A percentile compares a stretch with the other conserved stretches of the same genome.
Evolutionary conservation across 2,888 invertebrate species (phyloP).

Genomic region (Pristionchus mayeri): DNA sequence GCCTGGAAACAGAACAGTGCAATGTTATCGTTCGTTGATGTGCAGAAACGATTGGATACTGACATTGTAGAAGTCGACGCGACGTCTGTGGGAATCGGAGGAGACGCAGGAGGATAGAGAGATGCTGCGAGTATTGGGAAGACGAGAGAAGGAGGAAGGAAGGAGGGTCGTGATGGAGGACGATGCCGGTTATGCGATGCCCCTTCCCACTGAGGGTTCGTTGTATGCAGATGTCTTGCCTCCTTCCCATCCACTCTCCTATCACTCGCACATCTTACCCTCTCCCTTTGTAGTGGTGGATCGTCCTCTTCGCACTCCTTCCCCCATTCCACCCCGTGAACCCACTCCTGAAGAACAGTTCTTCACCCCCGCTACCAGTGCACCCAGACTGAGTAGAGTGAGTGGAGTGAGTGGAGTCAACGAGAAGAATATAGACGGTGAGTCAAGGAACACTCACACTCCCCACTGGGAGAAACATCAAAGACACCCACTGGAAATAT

Average conservation of each 20-base stretch:
- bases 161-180: slow-evolving; percentile 23
- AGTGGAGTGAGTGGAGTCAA: neutral
- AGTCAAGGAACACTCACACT: no score
- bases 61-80: slow-evolving; percentile 1
- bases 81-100: slow-evolving; percentile 26
- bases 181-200: slow-evolving; percentile 40
- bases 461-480: no score
- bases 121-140: neutral
- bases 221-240: neutral
- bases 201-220: neutral
- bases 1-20: no score
- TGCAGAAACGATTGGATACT: no score
- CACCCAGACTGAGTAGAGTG: neutral
- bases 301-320: slow-evolving; percentile 17
- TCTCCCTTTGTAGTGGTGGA: neutral
- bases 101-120: neutral
- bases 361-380: slow-evolving; percentile 32
- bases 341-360: slow-evolving; percentile 3
- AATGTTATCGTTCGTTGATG: no score
- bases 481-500: no score
- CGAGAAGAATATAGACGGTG: neutral
- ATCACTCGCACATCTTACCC: neutral
- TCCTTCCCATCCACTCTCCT: neutral
- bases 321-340: neutral
- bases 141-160: neutral